Evolutionary conservation across 2,113 vertebrate genomes (phyloP).

Genomic region (Plestiodon gilberti): DNA sequence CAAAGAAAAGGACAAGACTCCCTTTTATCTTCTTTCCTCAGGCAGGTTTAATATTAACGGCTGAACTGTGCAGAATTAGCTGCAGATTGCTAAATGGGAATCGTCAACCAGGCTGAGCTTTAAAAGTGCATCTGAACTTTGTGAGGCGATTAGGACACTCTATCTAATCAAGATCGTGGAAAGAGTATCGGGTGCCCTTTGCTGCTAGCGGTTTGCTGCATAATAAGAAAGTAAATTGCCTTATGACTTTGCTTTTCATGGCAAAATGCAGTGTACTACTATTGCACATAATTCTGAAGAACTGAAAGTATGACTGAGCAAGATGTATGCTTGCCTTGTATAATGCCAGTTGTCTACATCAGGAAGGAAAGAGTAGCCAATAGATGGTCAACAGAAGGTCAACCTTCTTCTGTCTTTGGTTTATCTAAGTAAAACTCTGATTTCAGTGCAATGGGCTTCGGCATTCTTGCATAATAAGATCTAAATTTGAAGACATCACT

Average conservation of each 20-base stretch:
- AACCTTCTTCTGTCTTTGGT: background rate
- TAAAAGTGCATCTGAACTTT: background rate
- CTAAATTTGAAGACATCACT: background rate
- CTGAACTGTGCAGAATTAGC: background rate
- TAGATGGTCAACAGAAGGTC: too few species aligned
- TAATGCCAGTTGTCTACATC: too few species aligned
- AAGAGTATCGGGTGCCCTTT: background rate
- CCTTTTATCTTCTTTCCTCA: background rate
- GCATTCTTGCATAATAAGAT: background rate
- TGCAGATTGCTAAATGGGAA: background rate
- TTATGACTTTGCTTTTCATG: background rate
- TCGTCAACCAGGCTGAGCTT: background rate
- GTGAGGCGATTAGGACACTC: background rate
- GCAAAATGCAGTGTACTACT: background rate
- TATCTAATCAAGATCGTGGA: background rate
- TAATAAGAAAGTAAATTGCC: background rate
- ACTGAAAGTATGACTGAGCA: background rate
- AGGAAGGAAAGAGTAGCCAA: background rate
- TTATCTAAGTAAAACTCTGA: background rate
- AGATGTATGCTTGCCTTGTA: too few species aligned
- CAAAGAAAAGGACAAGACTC: background rate
- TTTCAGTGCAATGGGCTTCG: background rate
- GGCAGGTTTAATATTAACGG: background rate
- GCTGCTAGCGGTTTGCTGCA: background rate
- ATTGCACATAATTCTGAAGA: background rate